Conservation (phyloP, 2,797 vertebrate genomes). For the Ctenopoma kingsleyae region DNA sequence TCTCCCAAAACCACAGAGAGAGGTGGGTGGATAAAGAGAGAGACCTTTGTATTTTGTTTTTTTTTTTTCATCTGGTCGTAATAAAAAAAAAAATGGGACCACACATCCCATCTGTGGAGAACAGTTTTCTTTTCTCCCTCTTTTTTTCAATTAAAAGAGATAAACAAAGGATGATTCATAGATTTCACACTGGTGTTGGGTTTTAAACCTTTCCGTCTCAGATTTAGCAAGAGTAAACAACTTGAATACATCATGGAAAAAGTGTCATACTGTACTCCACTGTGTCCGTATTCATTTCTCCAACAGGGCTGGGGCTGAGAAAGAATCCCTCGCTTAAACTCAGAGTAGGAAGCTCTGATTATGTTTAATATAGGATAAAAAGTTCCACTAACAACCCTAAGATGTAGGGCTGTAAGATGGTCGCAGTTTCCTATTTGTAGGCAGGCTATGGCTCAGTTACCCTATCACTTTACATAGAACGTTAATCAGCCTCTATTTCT, state of each 20-base stretch:
- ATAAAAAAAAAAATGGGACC: constrained; percentile 71
- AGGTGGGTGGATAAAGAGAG: constrained; percentile 80
- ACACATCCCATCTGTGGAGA: constrained; percentile 75
- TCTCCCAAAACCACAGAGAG: constrained; percentile 78
- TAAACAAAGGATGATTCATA: constrained; percentile 86
- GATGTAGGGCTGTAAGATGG: constrained; percentile 40
- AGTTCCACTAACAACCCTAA: constrained; percentile 73
- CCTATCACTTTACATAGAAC: constrained; percentile 45
- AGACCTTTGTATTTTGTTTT: constrained; percentile 75
- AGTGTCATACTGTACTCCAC: constrained; percentile 79
- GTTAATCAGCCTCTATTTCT: constrained; percentile 65
- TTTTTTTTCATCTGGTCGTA: constrained; percentile 76
- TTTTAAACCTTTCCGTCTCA: constrained; percentile 83
- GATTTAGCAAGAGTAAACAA: constrained; percentile 84
- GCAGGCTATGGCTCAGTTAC: constrained; percentile 35
- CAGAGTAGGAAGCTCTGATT: constrained; percentile 74
- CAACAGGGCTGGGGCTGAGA: constrained; percentile 58
- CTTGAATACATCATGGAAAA: constrained; percentile 85
- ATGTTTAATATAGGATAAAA: constrained; percentile 81
- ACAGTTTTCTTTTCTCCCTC: constrained; percentile 72
- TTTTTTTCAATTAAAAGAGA: constrained; percentile 81
- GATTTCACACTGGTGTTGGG: constrained; percentile 84
- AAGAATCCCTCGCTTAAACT: constrained; percentile 79
- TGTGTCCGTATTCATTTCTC: constrained; percentile 78
- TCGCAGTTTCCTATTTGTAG: constrained; percentile 67